These are phyloP conservation scores for Andricus quercusramuli DNA, from an alignment of 2,888 invertebrate genomes.

Conservation along the genomic window DNA sequence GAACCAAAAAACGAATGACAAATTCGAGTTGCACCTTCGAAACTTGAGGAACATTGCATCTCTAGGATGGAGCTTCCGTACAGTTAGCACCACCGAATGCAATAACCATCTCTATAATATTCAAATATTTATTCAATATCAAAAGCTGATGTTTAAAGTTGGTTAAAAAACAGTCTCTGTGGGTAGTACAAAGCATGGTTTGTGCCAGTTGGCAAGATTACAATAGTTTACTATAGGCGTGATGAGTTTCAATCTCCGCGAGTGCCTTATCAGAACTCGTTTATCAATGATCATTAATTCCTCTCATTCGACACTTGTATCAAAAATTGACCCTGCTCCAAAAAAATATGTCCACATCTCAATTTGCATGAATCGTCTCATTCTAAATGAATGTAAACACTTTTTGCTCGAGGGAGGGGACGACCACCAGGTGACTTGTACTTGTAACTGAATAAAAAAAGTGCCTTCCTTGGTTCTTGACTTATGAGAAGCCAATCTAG, in stretches of 20 bases:
- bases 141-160: not conserved
- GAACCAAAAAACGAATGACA: not conserved
- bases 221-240: constrained; percentile 17
- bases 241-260: constrained; percentile 40
- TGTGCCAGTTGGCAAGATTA: constrained; percentile 34
- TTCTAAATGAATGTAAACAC: constrained; percentile 26
- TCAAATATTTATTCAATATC: not conserved
- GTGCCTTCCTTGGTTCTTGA: constrained; percentile 13
- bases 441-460: constrained; percentile 7
- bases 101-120: not conserved
- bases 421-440: not conserved
- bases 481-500: constrained; percentile 5
- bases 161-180: constrained; percentile 11
- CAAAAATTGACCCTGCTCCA: not conserved
- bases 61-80: not conserved
- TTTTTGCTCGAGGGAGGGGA: constrained; percentile 23
- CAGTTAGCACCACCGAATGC: not conserved
- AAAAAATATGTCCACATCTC: not conserved
- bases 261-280: constrained; percentile 4
- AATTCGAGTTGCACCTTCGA: not conserved
- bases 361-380: not conserved
- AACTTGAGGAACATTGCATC: not conserved
- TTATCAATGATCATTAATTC: not conserved
- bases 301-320: not conserved
- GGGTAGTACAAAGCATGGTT: constrained; percentile 18